A percentile compares a stretch with the other conserved stretches of the same genome.
Conservation (phyloP, 2,797 vertebrate genomes). For the Neomorphus geoffroyi region DNA sequence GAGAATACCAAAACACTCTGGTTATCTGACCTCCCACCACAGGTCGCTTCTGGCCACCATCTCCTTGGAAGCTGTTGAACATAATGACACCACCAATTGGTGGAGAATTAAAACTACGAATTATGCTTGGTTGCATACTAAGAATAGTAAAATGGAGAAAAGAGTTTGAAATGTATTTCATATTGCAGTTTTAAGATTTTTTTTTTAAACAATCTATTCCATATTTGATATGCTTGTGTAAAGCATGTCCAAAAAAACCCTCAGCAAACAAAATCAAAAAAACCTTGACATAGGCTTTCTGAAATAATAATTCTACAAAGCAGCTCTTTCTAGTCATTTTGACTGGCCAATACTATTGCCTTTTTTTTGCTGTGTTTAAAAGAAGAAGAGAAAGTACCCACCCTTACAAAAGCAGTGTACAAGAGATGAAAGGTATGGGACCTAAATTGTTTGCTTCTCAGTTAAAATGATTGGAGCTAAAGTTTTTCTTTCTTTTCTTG, state of each 20-base stretch:
- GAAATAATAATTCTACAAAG: background rate
- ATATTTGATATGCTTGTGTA: background rate
- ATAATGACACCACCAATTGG: background rate
- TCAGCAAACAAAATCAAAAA: background rate
- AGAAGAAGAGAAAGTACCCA: background rate
- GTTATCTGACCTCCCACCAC: background rate
- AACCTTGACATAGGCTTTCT: background rate
- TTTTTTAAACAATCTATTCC: background rate
- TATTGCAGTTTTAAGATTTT: background rate
- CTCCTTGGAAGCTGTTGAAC: background rate
- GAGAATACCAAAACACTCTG: background rate
- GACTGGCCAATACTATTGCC: background rate
- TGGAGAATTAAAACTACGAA: background rate
- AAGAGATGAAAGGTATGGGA: background rate
- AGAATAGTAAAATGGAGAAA: background rate
- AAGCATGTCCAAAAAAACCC: background rate
- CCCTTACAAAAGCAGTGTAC: background rate
- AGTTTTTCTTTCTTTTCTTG: background rate
- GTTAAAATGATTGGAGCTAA: background rate
- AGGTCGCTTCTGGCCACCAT: background rate
- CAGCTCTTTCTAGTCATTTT: background rate
- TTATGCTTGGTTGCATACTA: background rate
- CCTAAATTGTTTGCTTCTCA: background rate
- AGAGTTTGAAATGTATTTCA: background rate
- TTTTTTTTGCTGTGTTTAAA: background rate